These are phyloP conservation scores for Prosapia bicincta DNA, from an alignment of 2,888 invertebrate species.

Conservation along the genomic window DNA sequence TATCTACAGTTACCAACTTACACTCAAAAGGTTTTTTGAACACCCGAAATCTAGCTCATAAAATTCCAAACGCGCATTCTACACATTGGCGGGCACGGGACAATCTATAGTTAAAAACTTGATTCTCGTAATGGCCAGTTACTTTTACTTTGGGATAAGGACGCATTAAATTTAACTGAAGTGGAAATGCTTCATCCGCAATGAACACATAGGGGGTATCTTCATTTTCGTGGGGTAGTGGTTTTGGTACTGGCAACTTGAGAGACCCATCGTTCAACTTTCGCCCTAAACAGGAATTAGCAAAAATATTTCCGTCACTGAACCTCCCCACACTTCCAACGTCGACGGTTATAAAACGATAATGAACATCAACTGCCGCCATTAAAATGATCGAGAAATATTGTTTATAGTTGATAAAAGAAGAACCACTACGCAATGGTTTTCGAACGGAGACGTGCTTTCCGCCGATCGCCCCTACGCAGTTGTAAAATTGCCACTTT, in stretches of 20 bases:
- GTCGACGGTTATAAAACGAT: not conserved
- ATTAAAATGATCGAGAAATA: conserved; percentile 5
- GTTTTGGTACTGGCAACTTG: conserved; percentile 2
- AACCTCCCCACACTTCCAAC: conserved; percentile 10
- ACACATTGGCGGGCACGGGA: conserved; percentile 16
- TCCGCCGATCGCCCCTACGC: conserved; percentile 4
- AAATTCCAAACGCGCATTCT: conserved; percentile 23
- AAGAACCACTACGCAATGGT: not conserved
- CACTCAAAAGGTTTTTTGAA: no score
- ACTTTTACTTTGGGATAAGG: conserved; percentile 2
- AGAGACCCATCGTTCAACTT: conserved; percentile 4
- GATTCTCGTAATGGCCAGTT: conserved; percentile 7
- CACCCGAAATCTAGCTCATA: conserved; percentile 23
- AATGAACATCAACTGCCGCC: conserved; percentile 9
- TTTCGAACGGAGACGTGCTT: not conserved
- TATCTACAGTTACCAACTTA: no score
- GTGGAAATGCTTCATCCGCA: conserved; percentile 19
- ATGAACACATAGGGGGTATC: conserved; percentile 12
- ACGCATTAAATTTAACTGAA: not conserved
- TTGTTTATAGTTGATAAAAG: conserved; percentile 4
- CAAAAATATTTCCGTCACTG: conserved; percentile 7
- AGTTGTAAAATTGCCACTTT: conserved; percentile 13
- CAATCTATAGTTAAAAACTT: conserved; percentile 24
- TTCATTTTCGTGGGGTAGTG: conserved; percentile 5
- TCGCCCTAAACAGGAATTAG: not conserved